These are phyloP conservation scores for Syngnathus rostellatus DNA, from an alignment of 2,797 vertebrate genomes.

Conservation along the genomic window DNA sequence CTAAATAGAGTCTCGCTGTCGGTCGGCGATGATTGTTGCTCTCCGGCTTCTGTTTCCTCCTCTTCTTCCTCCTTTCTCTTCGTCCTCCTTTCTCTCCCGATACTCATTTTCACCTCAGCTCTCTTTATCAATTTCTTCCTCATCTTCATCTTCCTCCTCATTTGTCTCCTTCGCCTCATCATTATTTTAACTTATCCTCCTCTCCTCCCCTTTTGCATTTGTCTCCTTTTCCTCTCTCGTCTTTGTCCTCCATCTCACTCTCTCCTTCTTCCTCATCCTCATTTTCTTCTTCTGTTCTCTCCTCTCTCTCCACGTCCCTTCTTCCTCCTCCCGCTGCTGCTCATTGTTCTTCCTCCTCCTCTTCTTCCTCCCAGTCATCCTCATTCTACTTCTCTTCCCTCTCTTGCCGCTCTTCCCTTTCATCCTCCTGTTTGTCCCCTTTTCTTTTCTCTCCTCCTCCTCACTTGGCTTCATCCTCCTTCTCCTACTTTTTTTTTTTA, in stretches of 20 bases:
- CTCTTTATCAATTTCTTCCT: neutral
- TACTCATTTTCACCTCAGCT: neutral
- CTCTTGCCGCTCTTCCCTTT: no score
- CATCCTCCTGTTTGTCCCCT: neutral
- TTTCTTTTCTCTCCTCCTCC: neutral
- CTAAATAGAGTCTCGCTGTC: constrained; percentile 3
- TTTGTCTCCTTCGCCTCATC: neutral
- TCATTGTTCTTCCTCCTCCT: neutral
- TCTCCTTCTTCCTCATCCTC: neutral
- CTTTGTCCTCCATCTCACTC: neutral
- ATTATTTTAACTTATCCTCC: neutral
- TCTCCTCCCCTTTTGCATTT: neutral
- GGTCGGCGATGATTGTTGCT: neutral
- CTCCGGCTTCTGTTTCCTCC: neutral
- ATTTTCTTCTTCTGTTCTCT: neutral
- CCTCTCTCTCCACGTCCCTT: neutral
- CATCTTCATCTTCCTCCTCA: neutral
- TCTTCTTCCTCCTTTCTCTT: neutral
- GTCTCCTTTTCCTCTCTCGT: neutral
- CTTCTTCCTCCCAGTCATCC: no score
- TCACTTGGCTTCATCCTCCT: neutral
- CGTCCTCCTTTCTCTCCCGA: neutral
- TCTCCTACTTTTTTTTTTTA: neutral
- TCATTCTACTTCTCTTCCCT: no score
- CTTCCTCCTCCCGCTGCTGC: neutral